phyloP scores from a whole-genome alignment of 2,113 vertebrate species.

The Mus pahari region DNA sequence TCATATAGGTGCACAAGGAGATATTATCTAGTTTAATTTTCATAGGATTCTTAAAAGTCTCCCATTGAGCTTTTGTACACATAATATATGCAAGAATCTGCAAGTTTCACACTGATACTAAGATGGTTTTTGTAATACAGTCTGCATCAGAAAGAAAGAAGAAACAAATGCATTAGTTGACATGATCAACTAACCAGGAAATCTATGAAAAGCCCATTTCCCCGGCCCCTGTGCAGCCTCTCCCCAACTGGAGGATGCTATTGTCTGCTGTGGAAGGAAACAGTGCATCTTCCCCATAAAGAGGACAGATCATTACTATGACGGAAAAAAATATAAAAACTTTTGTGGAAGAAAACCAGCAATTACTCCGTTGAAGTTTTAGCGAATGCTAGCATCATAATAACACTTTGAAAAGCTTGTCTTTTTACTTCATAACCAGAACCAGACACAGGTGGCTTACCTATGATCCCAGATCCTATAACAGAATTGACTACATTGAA shows the following conservation, averaged over 20 bases:
- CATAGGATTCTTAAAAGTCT: neutral
- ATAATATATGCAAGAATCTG: neutral
- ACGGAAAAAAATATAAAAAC: neutral
- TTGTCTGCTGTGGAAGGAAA: neutral
- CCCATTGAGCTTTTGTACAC: constrained; percentile 11
- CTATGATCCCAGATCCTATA: constrained; percentile 95
- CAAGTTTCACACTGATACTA: neutral
- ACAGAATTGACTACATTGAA: constrained; percentile 98
- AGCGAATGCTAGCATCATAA: neutral
- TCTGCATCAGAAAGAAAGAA: neutral
- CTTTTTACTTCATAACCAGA: constrained; percentile 47
- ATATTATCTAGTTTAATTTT: constrained; percentile 14
- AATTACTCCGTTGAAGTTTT: neutral
- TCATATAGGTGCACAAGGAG: neutral
- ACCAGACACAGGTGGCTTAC: constrained; percentile 82
- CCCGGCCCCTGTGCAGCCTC: neutral
- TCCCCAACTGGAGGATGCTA: too few relatives aligned
- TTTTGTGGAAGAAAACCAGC: constrained; percentile 10
- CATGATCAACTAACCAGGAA: neutral
- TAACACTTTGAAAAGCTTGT: neutral
- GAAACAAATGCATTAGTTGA: neutral
- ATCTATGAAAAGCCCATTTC: neutral
- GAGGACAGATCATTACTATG: neutral
- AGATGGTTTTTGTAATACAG: neutral
- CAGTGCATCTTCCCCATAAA: neutral